Evolutionary conservation across 2,797 vertebrate species (phyloP).

Genomic region (Todus mexicanus): DNA sequence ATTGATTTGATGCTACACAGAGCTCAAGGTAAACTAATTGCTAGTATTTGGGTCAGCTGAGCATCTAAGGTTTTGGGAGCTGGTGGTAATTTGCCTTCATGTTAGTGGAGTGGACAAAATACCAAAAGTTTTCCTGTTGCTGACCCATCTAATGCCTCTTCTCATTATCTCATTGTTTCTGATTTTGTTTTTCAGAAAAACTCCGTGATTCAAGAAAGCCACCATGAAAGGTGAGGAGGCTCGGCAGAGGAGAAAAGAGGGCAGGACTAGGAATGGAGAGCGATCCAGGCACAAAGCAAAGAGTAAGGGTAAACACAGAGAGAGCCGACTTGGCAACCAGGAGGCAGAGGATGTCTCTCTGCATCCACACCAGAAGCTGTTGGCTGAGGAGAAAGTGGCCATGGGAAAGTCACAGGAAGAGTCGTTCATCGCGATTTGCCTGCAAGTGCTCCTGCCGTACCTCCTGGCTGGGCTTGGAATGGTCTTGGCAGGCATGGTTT

Average conservation of each 20-base stretch:
- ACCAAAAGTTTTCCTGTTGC: not conserved
- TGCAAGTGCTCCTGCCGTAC: slow-evolving; percentile 84
- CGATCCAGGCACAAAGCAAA: slow-evolving; percentile 71
- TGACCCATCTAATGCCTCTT: not conserved
- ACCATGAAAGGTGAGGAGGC: slow-evolving; percentile 84
- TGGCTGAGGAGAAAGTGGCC: slow-evolving; percentile 67
- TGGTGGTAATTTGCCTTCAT: not conserved
- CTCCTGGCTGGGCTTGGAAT: slow-evolving; percentile 86
- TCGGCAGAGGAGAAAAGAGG: slow-evolving; percentile 79
- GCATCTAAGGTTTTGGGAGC: not conserved
- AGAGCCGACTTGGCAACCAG: slow-evolving; percentile 41
- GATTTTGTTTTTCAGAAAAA: slow-evolving; percentile 10
- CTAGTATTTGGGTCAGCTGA: not conserved
- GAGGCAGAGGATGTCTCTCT: slow-evolving; percentile 77
- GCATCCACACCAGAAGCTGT: slow-evolving; percentile 69
- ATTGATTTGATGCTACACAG: not conserved
- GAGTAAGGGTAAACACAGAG: slow-evolving; percentile 71
- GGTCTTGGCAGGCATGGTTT: slow-evolving; percentile 84
- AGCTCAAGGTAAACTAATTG: not conserved
- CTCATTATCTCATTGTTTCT: not conserved
- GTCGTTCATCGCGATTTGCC: slow-evolving; percentile 71
- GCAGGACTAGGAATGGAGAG: slow-evolving; percentile 71
- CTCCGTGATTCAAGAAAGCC: not conserved
- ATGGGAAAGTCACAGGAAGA: slow-evolving; percentile 76
- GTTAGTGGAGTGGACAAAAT: not conserved